These are phyloP conservation scores for Cryptus viduatorius DNA, from an alignment of 2,888 invertebrate genomes.

Conservation along the genomic window DNA sequence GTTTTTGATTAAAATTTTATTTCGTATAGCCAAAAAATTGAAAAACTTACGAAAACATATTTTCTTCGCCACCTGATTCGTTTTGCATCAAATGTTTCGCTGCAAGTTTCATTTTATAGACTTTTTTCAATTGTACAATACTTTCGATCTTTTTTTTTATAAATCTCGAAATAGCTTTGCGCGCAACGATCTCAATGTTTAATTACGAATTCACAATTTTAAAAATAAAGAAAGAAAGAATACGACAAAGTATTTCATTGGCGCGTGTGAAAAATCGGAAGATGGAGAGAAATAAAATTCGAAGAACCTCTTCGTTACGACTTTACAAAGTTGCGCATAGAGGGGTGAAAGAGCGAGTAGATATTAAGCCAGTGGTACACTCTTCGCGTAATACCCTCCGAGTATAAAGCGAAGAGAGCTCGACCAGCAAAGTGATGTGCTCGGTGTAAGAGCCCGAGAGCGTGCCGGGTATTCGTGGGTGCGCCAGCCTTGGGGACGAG, in stretches of 20 bases:
- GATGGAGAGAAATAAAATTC: background rate
- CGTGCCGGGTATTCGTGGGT: conserved; percentile 52
- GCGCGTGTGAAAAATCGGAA: background rate
- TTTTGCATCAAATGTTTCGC: too few species aligned
- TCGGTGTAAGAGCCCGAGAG: conserved; percentile 36
- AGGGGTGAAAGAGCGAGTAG: conserved; percentile 38
- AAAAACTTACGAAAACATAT: too few species aligned
- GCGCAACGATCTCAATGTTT: too few species aligned
- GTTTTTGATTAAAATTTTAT: too few species aligned
- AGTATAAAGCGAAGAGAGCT: conserved; percentile 50
- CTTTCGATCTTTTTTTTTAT: too few species aligned
- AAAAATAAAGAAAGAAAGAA: too few species aligned
- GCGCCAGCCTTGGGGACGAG: conserved; percentile 63
- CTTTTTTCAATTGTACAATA: too few species aligned
- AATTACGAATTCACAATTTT: too few species aligned
- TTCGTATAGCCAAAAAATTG: too few species aligned
- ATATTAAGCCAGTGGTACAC: conserved; percentile 45
- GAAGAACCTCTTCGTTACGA: conserved; percentile 52
- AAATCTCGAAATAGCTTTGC: too few species aligned
- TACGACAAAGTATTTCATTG: background rate
- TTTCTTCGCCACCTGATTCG: too few species aligned
- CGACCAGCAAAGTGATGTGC: conserved; percentile 38
- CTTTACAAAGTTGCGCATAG: conserved; percentile 29
- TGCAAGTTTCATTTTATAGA: too few species aligned
- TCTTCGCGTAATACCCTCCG: conserved; percentile 50